phyloP scores from a whole-genome alignment of 2,797 vertebrate genomes.

The Peromyscus melanophrys region DNA sequence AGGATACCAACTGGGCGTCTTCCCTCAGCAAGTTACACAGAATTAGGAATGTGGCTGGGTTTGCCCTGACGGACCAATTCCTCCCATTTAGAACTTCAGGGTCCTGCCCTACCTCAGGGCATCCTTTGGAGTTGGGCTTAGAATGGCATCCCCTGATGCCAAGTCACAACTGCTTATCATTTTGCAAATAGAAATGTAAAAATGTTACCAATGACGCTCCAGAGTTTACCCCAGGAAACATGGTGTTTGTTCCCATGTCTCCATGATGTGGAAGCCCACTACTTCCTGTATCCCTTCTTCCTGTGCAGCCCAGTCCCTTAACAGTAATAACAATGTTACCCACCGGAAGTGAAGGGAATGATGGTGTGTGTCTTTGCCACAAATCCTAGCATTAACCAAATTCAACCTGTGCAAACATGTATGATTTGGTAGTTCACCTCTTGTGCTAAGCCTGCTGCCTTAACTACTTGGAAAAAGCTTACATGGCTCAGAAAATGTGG shows the following conservation, averaged over 20 bases:
- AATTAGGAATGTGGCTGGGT: not conserved
- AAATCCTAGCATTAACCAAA: not conserved
- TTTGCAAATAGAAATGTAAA: not conserved
- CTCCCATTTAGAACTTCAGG: not conserved
- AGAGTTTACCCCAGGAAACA: not conserved
- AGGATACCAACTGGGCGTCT: accelerated
- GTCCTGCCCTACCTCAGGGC: not conserved
- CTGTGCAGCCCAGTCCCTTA: not conserved
- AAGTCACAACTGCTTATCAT: not conserved
- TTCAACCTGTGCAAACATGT: not conserved
- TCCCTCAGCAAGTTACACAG: not conserved
- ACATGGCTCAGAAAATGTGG: not conserved
- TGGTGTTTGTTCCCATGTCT: not conserved
- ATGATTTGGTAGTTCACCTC: not conserved
- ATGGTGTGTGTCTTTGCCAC: not conserved
- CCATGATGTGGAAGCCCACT: not conserved
- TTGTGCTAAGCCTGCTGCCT: not conserved
- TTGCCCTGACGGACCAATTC: not conserved
- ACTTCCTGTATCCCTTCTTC: not conserved
- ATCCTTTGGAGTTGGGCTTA: not conserved
- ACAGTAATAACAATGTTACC: not conserved
- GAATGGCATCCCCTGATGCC: not conserved
- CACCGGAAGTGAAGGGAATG: not conserved
- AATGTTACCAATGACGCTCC: not conserved
- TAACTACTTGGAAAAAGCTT: not conserved